Conservation (phyloP, 2,113 vertebrate genomes). For the Pseudolaguvia tuberculata region DNA sequence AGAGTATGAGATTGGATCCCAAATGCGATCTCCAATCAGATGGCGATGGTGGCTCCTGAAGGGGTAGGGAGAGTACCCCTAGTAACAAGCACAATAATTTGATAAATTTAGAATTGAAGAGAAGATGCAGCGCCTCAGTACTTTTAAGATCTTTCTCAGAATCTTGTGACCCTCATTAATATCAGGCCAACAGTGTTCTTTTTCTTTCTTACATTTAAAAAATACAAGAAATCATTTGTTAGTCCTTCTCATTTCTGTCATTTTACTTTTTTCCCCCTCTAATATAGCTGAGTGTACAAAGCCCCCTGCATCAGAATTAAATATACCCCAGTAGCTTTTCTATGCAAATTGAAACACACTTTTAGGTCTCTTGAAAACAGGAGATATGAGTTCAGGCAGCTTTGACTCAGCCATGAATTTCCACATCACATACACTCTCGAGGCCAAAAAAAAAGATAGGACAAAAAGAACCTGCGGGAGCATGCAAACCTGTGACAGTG, state of each 20-base stretch:
- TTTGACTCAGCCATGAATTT: slow-evolving; percentile 55
- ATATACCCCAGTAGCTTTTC: slow-evolving; percentile 45
- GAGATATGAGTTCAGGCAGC: slow-evolving; percentile 46
- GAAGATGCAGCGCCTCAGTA: slow-evolving; percentile 6
- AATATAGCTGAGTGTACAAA: slow-evolving; percentile 23
- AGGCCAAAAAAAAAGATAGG: slow-evolving; percentile 30
- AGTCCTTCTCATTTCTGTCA: too few relatives aligned
- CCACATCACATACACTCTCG: too few relatives aligned
- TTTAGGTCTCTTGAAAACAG: too few relatives aligned
- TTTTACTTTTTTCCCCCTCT: slow-evolving; percentile 4
- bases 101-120: slow-evolving; percentile 19
- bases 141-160: background rate
- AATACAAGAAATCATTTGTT: too few relatives aligned
- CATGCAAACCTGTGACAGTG: slow-evolving; percentile 31
- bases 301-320: slow-evolving; percentile 36
- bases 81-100: slow-evolving; percentile 1
- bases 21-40: too few relatives aligned
- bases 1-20: too few relatives aligned
- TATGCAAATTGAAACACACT: slow-evolving; percentile 54
- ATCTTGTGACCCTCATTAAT: slow-evolving; percentile 16
- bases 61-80: too few relatives aligned
- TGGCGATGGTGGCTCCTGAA: too few relatives aligned
- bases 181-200: background rate
- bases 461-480: slow-evolving; percentile 26
- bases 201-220: slow-evolving; percentile 21